Evolutionary conservation across 92 coral and sea anemone species (phyloP).

Genomic region (Parazoanthus atlanticus): DNA sequence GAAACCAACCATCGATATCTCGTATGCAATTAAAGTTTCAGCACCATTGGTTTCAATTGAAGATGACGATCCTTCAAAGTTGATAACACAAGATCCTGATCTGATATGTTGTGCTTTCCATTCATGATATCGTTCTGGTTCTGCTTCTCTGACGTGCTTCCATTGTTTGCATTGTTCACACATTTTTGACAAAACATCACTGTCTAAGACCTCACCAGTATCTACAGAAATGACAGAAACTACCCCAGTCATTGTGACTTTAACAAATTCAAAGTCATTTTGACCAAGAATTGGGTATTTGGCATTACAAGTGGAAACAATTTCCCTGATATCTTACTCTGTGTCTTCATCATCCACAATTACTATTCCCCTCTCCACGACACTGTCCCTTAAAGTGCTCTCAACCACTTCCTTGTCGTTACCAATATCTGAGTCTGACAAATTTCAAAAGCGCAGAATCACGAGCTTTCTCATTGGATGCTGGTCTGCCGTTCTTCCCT

Average conservation of each 20-base stretch:
- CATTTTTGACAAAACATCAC: slow-evolving; percentile 46
- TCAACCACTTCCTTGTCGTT: no score
- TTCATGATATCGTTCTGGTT: slow-evolving; percentile 42
- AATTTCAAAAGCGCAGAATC: no score
- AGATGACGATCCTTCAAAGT: slow-evolving; percentile 4
- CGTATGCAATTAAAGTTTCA: not conserved
- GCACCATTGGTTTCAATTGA: not conserved
- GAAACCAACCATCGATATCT: not conserved
- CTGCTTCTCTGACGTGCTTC: slow-evolving; percentile 36
- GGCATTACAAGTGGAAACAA: no score
- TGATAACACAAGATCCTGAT: slow-evolving; percentile 48
- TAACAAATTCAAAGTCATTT: no score
- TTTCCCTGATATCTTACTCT: no score
- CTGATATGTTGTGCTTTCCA: slow-evolving; percentile 46
- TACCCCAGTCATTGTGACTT: slow-evolving; percentile 44
- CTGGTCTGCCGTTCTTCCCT: no score
- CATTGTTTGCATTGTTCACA: slow-evolving; percentile 46
- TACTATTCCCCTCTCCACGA: no score
- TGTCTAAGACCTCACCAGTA: slow-evolving; percentile 47
- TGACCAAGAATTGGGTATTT: no score
- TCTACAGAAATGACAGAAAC: slow-evolving; percentile 42
- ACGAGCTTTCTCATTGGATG: no score
- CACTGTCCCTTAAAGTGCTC: no score
- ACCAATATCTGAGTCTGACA: no score
- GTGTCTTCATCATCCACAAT: no score